Conservation (phyloP, 2,797 vertebrate genomes). For the Podarcis lilfordi region DNA sequence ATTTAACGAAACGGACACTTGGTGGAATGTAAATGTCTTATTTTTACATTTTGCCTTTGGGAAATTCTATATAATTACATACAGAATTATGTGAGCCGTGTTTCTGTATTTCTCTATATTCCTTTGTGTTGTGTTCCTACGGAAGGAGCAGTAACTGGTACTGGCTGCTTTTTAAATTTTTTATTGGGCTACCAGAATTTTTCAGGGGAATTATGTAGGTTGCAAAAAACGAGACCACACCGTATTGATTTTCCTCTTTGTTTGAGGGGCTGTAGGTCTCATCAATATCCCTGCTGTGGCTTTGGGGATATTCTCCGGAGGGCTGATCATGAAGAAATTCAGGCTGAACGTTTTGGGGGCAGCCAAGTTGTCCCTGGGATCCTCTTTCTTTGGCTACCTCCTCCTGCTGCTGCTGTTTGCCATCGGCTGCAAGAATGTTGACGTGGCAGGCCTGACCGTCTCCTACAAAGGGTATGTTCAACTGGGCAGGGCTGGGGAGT, state of each 20-base stretch:
- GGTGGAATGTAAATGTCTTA: too few species aligned
- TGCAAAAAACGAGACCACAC: neutral
- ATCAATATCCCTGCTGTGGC: slow-evolving; percentile 97
- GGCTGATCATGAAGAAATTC: slow-evolving; percentile 91
- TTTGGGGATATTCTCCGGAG: slow-evolving; percentile 93
- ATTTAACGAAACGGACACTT: too few species aligned
- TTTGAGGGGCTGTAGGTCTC: slow-evolving; percentile 78
- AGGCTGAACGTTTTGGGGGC: slow-evolving; percentile 85
- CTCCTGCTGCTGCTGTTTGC: slow-evolving; percentile 87
- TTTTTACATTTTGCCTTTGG: too few species aligned
- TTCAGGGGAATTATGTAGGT: neutral
- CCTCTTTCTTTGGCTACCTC: slow-evolving; percentile 88
- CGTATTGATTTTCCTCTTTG: slow-evolving; percentile 28
- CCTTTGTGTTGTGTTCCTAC: too few species aligned
- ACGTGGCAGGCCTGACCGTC: slow-evolving; percentile 88
- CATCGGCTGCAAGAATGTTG: slow-evolving; percentile 89
- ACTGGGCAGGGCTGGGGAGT: neutral
- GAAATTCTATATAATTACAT: too few species aligned
- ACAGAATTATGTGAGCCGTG: too few species aligned
- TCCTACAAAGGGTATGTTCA: slow-evolving; percentile 86
- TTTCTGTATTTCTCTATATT: too few species aligned
- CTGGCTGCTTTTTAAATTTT: too few species aligned
- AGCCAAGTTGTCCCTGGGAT: slow-evolving; percentile 87
- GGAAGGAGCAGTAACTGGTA: too few species aligned
- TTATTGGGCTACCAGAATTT: neutral